Base-by-base conservation (phyloP, 1,140 invertebrate species). In the Mycetomoellerius zeteki region DNA sequence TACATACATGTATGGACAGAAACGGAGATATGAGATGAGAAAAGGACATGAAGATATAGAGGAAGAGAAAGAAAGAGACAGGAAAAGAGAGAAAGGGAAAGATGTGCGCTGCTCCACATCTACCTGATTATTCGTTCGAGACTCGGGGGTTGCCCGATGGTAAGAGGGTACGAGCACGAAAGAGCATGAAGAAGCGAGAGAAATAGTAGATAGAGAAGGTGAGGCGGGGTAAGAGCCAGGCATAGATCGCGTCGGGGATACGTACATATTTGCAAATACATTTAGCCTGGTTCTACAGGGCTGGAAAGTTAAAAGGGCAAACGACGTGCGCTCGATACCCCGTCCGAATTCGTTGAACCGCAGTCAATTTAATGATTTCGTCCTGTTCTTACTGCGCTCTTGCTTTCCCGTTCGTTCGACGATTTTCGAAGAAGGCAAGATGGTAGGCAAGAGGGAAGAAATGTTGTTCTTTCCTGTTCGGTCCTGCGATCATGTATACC, bases 191-290 rank as follows among this genome's bases (percentile, higher is more conserved):
- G 37, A 64, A 62, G 7, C n/a, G 73, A 65, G 58, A 65, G 52
- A 67, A 58, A 82, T 73, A 30, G 69, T 76, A 84, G 58, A 24
- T 21, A 86, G 52, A 62, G 24, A 33, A 37, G 37, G 69, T 65
- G 73, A 43, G 65, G 65, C 75, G 67, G 75, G 75, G 67, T 52
- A 89, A 71, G 69, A 88, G 87, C 80, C 33, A 89, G 89, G 87
- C 85, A 86, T 90, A 82, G 91, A 92, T 94, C 88, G 80, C 80
- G 86, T 84, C 88, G 67, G 85, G 91, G 89, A 94, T 93, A 88
- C 90, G 93, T 93, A 94, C 91, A 94, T 94, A 95, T 95, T 94
- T 95, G 93, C 94, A 95, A 94, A 94, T 94, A 94, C 93, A 94
- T 94, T 94, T 94, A 94, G 90, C 90, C 86, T 43, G 76, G 86